A percentile compares a stretch with the other conserved stretches of the same genome.
Conservation (phyloP, 2,113 vertebrate species). For the Pterocles orientalis region DNA sequence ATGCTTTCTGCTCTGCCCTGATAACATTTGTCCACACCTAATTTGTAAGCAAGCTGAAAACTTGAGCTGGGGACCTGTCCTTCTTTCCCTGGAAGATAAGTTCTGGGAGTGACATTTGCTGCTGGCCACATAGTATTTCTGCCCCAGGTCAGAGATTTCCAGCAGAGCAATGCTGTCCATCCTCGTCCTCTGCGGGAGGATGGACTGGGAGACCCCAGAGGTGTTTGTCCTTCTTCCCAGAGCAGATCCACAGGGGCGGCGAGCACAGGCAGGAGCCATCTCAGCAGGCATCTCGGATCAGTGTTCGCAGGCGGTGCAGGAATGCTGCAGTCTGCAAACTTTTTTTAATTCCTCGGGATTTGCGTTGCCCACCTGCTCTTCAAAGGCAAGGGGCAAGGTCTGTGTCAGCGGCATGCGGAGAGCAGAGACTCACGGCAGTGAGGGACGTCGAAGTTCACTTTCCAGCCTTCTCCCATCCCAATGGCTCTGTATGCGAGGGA, state of each 20-base stretch:
- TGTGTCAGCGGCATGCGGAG: neutral
- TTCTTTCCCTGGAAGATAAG: neutral
- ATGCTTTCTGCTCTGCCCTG: conserved; percentile 30
- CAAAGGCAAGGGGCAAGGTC: neutral
- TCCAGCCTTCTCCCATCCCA: neutral
- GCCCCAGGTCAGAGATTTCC: neutral
- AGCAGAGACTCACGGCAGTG: neutral
- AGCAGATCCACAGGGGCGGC: neutral
- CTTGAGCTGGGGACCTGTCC: neutral
- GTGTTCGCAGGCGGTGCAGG: neutral
- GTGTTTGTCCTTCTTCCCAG: neutral
- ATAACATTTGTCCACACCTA: neutral
- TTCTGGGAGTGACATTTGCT: neutral
- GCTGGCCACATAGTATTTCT: neutral
- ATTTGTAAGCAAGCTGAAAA: neutral
- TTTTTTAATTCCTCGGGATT: conserved; percentile 17
- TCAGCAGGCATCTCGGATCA: neutral
- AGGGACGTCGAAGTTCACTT: neutral
- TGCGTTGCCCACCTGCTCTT: neutral
- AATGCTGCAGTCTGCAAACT: conserved; percentile 9
- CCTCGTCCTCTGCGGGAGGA: neutral
- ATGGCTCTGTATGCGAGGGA: neutral
- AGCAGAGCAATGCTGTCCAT: neutral
- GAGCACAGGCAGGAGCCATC: neutral
- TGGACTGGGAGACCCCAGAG: neutral